Percentiles rank a stretch among this genome's conserved stretches.
Evolutionary conservation across 2,113 vertebrate species (phyloP).

Genomic region (Semicossyphus pulcher): DNA sequence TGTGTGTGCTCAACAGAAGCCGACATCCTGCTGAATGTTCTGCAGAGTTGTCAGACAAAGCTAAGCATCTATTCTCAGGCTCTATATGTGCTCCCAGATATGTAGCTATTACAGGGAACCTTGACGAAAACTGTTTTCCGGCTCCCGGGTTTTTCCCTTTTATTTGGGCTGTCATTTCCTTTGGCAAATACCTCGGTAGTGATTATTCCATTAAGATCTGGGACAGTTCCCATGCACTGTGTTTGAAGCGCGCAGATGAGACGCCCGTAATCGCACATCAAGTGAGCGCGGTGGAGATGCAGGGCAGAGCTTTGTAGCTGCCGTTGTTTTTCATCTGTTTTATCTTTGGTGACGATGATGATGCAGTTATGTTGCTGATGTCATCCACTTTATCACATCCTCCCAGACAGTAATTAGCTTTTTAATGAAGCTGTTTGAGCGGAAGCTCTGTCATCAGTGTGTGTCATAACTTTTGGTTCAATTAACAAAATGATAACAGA

Average conservation of each 20-base stretch:
- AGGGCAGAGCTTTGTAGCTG: constrained; percentile 21
- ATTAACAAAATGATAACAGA: neutral
- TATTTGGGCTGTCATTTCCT: constrained; percentile 69
- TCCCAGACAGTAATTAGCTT: neutral
- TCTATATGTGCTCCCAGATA: constrained; percentile 32
- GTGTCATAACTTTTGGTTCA: neutral
- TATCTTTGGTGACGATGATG: constrained; percentile 1
- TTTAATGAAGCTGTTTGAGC: neutral
- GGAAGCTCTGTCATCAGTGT: neutral
- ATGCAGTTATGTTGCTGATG: neutral
- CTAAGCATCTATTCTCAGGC: constrained; percentile 42
- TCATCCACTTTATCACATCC: constrained; percentile 9
- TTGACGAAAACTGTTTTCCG: constrained; percentile 45
- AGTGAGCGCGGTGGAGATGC: constrained; percentile 23
- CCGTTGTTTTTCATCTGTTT: constrained; percentile 16
- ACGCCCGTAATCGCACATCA: constrained; percentile 53
- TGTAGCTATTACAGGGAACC: constrained; percentile 49
- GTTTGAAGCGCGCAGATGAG: constrained; percentile 48
- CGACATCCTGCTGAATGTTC: constrained; percentile 3
- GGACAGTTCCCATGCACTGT: constrained; percentile 52
- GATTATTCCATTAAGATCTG: constrained; percentile 71
- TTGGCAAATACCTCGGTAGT: constrained; percentile 51
- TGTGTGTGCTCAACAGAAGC: constrained; percentile 7
- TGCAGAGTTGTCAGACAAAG: constrained; percentile 11
- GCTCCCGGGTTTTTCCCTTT: constrained; percentile 66